These are phyloP conservation scores for Pitangus sulphuratus DNA, from an alignment of 2,797 vertebrate species.

Conservation along the genomic window DNA sequence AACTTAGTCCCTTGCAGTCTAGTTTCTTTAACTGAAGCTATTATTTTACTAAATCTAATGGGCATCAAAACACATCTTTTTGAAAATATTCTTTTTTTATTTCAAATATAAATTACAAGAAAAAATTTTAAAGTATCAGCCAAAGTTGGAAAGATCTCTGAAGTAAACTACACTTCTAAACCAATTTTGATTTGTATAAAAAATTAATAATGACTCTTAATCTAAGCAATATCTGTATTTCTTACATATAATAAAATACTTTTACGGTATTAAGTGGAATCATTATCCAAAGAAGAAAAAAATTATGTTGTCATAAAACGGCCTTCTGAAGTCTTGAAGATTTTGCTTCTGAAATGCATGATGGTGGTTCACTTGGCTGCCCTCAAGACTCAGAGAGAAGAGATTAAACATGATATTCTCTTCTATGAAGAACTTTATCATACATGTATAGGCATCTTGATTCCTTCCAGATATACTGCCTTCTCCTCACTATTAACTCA, in stretches of 20 bases:
- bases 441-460: neutral
- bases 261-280: neutral
- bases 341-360: neutral
- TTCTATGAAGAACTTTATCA: neutral
- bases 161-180: neutral
- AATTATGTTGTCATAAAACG: neutral
- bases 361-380: neutral
- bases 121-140: accelerated
- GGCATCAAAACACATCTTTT: accelerated
- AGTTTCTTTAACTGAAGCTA: neutral
- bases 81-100: neutral
- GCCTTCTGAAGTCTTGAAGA: neutral
- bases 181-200: neutral
- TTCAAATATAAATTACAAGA: neutral
- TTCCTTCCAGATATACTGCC: neutral
- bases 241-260: neutral
- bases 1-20: neutral
- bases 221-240: neutral
- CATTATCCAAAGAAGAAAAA: neutral
- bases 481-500: neutral
- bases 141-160: neutral
- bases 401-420: neutral
- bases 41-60: neutral
- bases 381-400: neutral
- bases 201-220: neutral